These are phyloP conservation scores for Xylota segnis DNA, from an alignment of 2,888 invertebrate species.

Conservation along the genomic window DNA sequence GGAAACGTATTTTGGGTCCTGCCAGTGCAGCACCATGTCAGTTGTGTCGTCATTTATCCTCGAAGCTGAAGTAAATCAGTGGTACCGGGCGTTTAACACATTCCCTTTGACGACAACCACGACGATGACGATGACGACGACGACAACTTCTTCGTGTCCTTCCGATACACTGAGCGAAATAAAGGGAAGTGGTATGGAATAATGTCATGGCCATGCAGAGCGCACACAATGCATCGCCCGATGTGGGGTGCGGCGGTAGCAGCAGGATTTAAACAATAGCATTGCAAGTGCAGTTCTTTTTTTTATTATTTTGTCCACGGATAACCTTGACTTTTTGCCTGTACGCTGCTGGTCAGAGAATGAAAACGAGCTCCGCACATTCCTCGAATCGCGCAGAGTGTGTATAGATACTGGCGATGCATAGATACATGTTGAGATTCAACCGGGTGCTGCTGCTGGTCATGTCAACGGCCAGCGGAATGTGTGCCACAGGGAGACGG, in stretches of 20 bases:
- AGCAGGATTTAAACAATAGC: slow-evolving; percentile 62
- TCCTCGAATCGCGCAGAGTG: slow-evolving; percentile 11
- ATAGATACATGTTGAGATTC: slow-evolving; percentile 43
- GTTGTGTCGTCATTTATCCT: slow-evolving; percentile 51
- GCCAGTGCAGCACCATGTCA: slow-evolving; percentile 4
- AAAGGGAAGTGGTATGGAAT: slow-evolving; percentile 61
- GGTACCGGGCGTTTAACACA: slow-evolving; percentile 43
- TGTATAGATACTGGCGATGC: not conserved
- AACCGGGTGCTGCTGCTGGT: not conserved
- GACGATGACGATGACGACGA: slow-evolving; percentile 13
- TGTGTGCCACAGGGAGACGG: slow-evolving; percentile 1
- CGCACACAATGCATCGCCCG: slow-evolving; percentile 51
- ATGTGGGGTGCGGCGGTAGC: slow-evolving; percentile 34
- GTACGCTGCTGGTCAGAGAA: slow-evolving; percentile 32
- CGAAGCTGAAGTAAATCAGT: slow-evolving; percentile 60
- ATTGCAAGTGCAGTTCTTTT: not conserved
- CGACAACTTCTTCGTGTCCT: slow-evolving; percentile 28
- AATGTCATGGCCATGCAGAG: slow-evolving; percentile 68
- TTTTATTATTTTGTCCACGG: slow-evolving; percentile 15
- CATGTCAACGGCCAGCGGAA: slow-evolving; percentile 26
- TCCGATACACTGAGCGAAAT: slow-evolving; percentile 14
- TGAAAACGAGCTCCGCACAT: slow-evolving; percentile 12
- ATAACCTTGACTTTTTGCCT: slow-evolving; percentile 68
- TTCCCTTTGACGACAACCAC: slow-evolving; percentile 25
- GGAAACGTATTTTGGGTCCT: not conserved